These are phyloP conservation scores for Rotaria macrura DNA, from an alignment of 2,888 invertebrate species.

Conservation along the genomic window DNA sequence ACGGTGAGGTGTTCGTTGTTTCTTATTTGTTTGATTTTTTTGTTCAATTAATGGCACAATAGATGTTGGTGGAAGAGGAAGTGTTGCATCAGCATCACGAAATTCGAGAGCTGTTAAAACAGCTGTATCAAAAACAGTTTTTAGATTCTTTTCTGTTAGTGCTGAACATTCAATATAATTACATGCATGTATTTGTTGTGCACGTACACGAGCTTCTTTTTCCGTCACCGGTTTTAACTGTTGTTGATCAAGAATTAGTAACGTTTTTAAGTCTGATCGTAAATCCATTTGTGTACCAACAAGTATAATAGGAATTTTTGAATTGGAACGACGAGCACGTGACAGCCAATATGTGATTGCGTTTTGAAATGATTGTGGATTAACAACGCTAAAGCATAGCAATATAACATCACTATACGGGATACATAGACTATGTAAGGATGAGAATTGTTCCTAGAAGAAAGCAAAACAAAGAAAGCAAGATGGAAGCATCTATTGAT, in stretches of 20 bases:
- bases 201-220: conserved; percentile 64
- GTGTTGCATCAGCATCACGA: not conserved
- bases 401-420: conserved; percentile 83
- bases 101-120: conserved; percentile 56
- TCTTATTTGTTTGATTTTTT: not conserved
- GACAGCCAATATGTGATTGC: conserved; percentile 75
- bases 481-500: too few species aligned
- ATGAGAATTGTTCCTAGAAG: conserved; percentile 74
- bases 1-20: not conserved
- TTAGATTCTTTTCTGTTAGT: conserved; percentile 72
- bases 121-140: conserved; percentile 81
- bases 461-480: not conserved
- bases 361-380: conserved; percentile 73
- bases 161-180: conserved; percentile 80
- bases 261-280: conserved; percentile 52
- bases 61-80: not conserved
- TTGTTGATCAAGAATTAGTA: conserved; percentile 55
- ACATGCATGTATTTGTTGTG: conserved; percentile 66
- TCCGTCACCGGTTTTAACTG: conserved; percentile 61
- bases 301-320: conserved; percentile 53
- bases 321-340: conserved; percentile 57
- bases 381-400: conserved; percentile 79
- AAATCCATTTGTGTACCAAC: conserved; percentile 62
- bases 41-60: not conserved
- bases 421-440: conserved; percentile 76